Conservation (phyloP, 35 echinoderm and acorn worm species). For the Ophioderma brevispina region DNA sequence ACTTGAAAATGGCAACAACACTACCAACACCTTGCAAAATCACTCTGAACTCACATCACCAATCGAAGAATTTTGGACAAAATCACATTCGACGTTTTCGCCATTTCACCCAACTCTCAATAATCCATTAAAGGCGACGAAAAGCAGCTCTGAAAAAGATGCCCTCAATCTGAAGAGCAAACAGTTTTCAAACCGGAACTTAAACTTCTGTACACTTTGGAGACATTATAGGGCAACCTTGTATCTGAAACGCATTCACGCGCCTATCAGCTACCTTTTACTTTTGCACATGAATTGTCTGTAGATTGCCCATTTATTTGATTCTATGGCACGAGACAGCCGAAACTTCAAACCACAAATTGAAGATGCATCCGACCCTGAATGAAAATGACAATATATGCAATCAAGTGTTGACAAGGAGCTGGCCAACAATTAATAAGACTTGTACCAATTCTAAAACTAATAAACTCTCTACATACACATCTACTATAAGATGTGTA, state of each 20-base stretch:
- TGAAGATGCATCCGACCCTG: neutral
- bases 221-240: neutral
- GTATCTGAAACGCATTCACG: neutral
- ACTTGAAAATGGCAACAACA: neutral
- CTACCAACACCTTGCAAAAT: no score
- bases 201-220: neutral
- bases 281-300: neutral
- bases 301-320: neutral
- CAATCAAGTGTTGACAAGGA: neutral
- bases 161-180: neutral
- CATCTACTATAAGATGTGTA: neutral
- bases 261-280: neutral
- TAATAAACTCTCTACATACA: neutral
- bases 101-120: conserved; percentile 3
- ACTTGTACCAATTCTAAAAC: neutral
- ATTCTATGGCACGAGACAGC: neutral
- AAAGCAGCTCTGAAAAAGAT: neutral
- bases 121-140: neutral
- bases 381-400: neutral
- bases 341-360: neutral
- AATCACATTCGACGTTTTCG: neutral
- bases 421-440: neutral
- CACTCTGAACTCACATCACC: no score
- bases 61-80: no score
- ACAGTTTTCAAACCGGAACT: neutral